phyloP scores from a whole-genome alignment of 1,140 invertebrate genomes.

The Parapsyche elsis region DNA sequence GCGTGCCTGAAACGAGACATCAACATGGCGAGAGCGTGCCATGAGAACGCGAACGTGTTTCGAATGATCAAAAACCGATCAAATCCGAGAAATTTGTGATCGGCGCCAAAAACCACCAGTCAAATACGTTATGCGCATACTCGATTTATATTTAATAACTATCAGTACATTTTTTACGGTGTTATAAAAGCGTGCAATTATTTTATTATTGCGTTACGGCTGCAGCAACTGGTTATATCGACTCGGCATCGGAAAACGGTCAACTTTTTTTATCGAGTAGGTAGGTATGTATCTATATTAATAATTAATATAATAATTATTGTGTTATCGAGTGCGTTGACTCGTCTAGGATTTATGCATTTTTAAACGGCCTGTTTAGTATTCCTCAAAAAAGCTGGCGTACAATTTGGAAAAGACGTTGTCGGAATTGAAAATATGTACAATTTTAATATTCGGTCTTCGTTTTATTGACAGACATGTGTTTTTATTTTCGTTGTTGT shows the following conservation, averaged over 20 bases:
- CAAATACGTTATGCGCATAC: too few relatives aligned
- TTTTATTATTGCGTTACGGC: too few relatives aligned
- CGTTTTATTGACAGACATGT: slow-evolving; percentile 16
- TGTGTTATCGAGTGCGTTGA: too few relatives aligned
- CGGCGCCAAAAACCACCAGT: background rate
- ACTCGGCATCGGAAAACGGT: too few relatives aligned
- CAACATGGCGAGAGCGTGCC: slow-evolving; percentile 14
- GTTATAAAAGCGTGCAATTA: too few relatives aligned
- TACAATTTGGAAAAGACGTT: background rate
- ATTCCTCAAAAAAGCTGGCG: background rate
- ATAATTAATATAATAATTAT: too few relatives aligned
- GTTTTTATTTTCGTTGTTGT: background rate
- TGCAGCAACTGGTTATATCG: too few relatives aligned
- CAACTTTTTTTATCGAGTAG: too few relatives aligned
- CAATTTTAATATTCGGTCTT: background rate
- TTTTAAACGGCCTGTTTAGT: background rate
- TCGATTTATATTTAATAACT: background rate
- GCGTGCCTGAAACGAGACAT: slow-evolving; percentile 16
- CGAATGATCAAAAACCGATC: background rate
- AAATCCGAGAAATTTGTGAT: too few relatives aligned
- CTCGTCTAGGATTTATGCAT: too few relatives aligned
- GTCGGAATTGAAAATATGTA: background rate
- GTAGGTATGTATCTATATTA: too few relatives aligned
- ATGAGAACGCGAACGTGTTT: background rate
- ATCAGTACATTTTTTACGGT: background rate